Base-by-base conservation (phyloP, 2,113 vertebrate species). In the Zosterops pallidus region DNA sequence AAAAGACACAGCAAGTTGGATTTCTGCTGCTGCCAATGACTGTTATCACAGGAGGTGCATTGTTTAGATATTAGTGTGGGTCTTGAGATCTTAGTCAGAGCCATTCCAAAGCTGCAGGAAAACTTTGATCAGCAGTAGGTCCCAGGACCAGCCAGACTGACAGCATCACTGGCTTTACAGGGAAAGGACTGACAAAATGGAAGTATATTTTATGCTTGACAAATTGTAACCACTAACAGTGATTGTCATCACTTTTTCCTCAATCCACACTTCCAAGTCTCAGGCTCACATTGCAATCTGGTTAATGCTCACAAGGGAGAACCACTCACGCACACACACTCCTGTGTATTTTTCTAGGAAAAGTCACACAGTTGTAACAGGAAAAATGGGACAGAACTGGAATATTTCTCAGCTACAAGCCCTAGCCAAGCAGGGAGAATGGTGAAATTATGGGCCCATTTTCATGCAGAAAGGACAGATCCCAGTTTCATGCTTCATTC, bases 21-120 rank as follows among this genome's bases (percentile, higher is more conserved):
- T 53, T 57, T 62, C 14, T 42, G 60, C 55, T 49, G 41, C 74
- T 93, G 60, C 77, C 69, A 56, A 4, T 0, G 3, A 29, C 74
- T 71, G 18, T 50, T 85, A 44, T 26, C 62, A 35, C 35, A 83
- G 63, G 29, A 72, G 21, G 17, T 52, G 26, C 35, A 21, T 14
- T 56, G 75, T 35, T 92, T 41, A 90, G 57, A 24, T 42, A 49
- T 24, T 37, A 52, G 47, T 29, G 29, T 68, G 53, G 7, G 44
- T 92, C 70, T 82, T n/a, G 53, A 93, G 44, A 68, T 76, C 86
- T 90, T 83, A 80, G 63, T 60, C 75, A 80, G 62, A 64, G 57
- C 41, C 26, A 41, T 35, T 37, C 50, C 9, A 2, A 85, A 83
- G 24, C 29, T 72, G 35, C 26, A 35, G 60, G 33, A 25, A 33